Evolutionary conservation across 2,113 vertebrate genomes (phyloP).

Genomic region (Narcine bancroftii): DNA sequence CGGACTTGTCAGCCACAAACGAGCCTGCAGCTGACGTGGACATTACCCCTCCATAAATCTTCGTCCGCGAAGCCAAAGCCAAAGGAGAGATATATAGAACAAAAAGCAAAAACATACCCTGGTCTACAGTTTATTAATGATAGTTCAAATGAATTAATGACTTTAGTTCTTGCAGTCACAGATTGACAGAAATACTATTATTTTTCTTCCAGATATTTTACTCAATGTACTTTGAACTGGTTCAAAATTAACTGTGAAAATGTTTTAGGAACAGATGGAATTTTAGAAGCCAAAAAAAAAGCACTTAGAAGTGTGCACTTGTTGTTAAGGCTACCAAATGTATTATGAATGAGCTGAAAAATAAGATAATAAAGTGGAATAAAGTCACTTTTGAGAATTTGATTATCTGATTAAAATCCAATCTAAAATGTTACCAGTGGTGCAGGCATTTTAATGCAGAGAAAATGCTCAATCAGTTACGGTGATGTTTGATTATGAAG

Average conservation of each 20-base stretch:
- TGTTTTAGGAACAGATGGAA: neutral
- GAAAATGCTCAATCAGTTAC: neutral
- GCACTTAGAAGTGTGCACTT: neutral
- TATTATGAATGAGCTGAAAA: neutral
- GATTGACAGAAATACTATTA: neutral
- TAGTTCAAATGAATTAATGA: neutral
- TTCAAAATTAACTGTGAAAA: neutral
- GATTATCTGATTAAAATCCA: slow-evolving; percentile 21
- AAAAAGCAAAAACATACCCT: neutral
- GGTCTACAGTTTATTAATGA: neutral
- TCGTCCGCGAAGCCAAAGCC: too few species aligned
- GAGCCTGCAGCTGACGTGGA: too few species aligned
- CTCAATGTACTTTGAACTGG: neutral
- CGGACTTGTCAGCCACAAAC: too few species aligned
- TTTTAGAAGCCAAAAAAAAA: neutral
- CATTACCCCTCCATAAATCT: too few species aligned
- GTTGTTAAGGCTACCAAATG: neutral
- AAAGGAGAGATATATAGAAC: too few species aligned
- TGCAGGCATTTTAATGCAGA: neutral
- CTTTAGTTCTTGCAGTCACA: neutral
- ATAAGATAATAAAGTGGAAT: neutral
- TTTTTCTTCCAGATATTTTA: neutral
- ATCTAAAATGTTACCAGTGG: neutral
- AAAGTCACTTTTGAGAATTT: slow-evolving; percentile 4
- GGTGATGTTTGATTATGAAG: neutral